Base-by-base conservation (phyloP, 2,888 invertebrate species). In the Dascillus cervinus region DNA sequence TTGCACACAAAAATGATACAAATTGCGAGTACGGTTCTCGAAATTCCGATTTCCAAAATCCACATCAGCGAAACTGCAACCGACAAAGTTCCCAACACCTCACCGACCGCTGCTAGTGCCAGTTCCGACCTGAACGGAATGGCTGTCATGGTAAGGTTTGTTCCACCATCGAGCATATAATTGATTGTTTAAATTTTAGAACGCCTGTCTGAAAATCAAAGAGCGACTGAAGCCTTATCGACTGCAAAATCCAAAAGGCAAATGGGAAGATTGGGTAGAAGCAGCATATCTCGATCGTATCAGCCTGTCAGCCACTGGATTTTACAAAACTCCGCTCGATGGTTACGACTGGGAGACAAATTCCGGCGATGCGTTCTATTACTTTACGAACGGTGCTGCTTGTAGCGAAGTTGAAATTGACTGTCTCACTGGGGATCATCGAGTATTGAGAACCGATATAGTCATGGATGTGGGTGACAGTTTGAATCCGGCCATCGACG, bases 381-480 rank as follows among this genome's bases (percentile, higher is more conserved):
- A 96, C 56, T 92, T 74, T 53, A 86, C 90, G 0, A 88, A 75
- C 56, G 95, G 94, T 1, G 86, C 77, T 1, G 89, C 87, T 3
- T 82, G 84, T 46, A 79, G 87, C 0, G 87, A 89, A 60, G 92
- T 94, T 1, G 92, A 94, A 72, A 80, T 95, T 12, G 94, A 95
- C 64, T 91, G 91, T 49, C 70, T 95, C 1, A 94, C 92, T 12
- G 95, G 95, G 4, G 94, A 95, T 56, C 92, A 95, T 63, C 79
- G 82, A 67, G 82, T 94, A 2, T 62, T 90, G 17, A 73, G 84
- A 53, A 84, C 88, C 1, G 92, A 96, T 53, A 94, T 96, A 47
- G 92, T 96, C 0, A 95, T 96, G 95, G 96, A 96, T 67, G 73
- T 96, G 46, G 95, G 95, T 1, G 82, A 87, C 47, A 94, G 94